Evolutionary conservation across 2,113 vertebrate genomes (phyloP).

Genomic region (Ploceus nigricollis): DNA sequence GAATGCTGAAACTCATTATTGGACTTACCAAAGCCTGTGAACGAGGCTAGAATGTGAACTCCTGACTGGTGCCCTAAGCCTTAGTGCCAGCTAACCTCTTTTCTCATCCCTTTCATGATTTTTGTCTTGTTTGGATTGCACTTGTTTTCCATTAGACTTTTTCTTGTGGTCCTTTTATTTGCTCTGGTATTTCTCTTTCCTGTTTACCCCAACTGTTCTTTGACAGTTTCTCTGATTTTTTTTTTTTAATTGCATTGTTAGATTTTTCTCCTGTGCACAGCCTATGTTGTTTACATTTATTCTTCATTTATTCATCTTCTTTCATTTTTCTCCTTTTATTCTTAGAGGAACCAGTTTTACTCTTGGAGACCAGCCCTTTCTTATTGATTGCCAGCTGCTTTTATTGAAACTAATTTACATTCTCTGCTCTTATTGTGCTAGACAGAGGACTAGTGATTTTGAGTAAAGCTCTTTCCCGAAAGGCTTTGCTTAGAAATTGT

Average conservation of each 20-base stretch:
- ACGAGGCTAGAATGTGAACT: background rate
- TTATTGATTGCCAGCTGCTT: slow-evolving; percentile 61
- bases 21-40: rapidly evolving
- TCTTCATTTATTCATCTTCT: background rate
- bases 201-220: background rate
- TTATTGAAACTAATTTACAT: slow-evolving; percentile 66
- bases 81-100: background rate
- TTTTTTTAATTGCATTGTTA: background rate
- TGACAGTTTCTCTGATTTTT: background rate
- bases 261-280: background rate
- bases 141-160: background rate
- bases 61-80: background rate
- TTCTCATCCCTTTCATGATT: background rate
- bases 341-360: slow-evolving; percentile 42
- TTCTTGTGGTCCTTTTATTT: background rate
- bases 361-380: slow-evolving; percentile 12
- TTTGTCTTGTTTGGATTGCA: background rate
- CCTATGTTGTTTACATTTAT: slow-evolving; percentile 2
- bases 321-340: slow-evolving; percentile 35
- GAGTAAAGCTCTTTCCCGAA: slow-evolving; percentile 46
- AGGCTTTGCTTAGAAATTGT: slow-evolving; percentile 52
- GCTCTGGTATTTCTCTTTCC: background rate
- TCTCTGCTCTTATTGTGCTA: slow-evolving; percentile 60
- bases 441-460: slow-evolving; percentile 62
- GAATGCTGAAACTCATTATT: background rate